Conservation (phyloP, 1,140 invertebrate genomes). For the Pseudoatta argentina region DNA sequence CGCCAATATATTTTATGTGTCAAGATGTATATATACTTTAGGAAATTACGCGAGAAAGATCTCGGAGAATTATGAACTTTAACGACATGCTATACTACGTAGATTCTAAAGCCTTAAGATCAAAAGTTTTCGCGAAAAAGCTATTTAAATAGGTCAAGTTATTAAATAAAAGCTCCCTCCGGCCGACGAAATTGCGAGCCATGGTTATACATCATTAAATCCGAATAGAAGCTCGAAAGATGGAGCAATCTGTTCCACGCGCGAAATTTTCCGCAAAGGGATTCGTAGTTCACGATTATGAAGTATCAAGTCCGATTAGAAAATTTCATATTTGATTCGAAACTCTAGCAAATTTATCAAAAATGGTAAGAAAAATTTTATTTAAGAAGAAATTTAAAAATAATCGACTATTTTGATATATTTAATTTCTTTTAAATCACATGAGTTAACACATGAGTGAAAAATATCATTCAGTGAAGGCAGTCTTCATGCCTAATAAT, state of each 20-base stretch:
- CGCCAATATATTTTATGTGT: not conserved
- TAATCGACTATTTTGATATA: not conserved
- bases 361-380: not conserved
- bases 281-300: slow-evolving; percentile 33
- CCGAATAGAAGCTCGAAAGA: slow-evolving; percentile 47
- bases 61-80: slow-evolving; percentile 24
- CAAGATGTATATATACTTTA: not conserved
- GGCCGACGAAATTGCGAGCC: slow-evolving; percentile 41
- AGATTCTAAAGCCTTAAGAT: slow-evolving; percentile 17
- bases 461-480: too few species aligned
- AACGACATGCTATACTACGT: slow-evolving; percentile 2
- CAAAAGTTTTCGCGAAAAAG: slow-evolving; percentile 44
- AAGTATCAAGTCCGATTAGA: slow-evolving; percentile 30
- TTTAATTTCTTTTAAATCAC: not conserved
- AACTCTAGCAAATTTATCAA: not conserved
- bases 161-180: slow-evolving; percentile 51
- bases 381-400: not conserved
- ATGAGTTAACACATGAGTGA: not conserved
- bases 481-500: too few species aligned
- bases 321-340: slow-evolving; percentile 8
- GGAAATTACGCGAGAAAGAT: slow-evolving; percentile 23
- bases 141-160: slow-evolving; percentile 57
- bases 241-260: slow-evolving; percentile 25
- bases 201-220: slow-evolving; percentile 53
- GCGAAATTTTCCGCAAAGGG: slow-evolving; percentile 43